Evolutionary conservation across 2,888 invertebrate species (phyloP).

Genomic region (Notodonta dromedarius): DNA sequence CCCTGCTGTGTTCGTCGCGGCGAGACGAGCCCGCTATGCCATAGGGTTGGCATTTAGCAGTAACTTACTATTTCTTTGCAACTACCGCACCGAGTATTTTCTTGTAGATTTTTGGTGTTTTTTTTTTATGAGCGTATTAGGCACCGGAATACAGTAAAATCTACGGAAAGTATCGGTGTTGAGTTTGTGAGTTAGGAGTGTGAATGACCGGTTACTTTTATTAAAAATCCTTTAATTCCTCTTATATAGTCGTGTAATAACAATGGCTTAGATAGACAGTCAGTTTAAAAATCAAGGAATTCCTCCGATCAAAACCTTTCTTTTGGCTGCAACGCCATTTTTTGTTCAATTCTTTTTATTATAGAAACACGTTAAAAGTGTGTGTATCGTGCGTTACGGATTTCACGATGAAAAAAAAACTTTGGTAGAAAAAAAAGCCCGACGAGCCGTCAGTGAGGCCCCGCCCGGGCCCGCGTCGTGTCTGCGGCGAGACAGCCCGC

Average conservation of each 20-base stretch:
- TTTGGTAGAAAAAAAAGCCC: constrained; percentile 48
- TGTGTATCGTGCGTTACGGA: constrained; percentile 75
- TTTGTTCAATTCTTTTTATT: constrained; percentile 37
- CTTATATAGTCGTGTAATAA: no score
- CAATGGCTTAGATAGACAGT: not conserved
- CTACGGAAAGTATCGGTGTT: no score
- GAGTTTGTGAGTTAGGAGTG: no score
- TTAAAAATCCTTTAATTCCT: no score
- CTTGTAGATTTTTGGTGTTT: no score
- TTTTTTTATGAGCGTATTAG: no score
- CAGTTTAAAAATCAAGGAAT: not conserved
- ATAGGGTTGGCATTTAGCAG: constrained; percentile 42
- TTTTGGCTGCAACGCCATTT: not conserved
- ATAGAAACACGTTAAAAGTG: constrained; percentile 54
- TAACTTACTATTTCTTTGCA: no score
- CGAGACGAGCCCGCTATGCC: constrained; percentile 33
- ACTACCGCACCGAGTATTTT: no score
- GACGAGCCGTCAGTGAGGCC: constrained; percentile 46
- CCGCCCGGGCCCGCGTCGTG: constrained; percentile 66
- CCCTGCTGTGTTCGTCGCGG: constrained; percentile 60
- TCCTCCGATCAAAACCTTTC: constrained; percentile 19
- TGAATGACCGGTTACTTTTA: no score
- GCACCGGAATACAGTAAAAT: no score
- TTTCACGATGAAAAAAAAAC: constrained; percentile 63
- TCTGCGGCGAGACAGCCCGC: constrained; percentile 44